Conservation (phyloP, 92 coral and sea anemone species). For the Siderastrea siderea region DNA sequence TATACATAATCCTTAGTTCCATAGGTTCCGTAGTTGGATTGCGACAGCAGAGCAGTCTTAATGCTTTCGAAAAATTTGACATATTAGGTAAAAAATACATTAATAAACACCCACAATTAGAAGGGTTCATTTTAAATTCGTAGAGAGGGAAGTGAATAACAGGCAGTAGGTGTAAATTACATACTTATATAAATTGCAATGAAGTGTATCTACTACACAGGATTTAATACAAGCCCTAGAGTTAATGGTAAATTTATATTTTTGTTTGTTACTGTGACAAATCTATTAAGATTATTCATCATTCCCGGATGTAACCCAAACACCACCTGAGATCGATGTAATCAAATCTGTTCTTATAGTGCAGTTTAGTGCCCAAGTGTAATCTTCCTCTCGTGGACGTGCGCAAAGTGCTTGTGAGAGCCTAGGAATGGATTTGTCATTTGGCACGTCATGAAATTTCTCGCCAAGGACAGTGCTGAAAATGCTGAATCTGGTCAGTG, state of each 20-base stretch:
- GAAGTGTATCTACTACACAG: slow-evolving; percentile 9
- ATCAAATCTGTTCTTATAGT: not conserved
- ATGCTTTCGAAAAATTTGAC: not conserved
- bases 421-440: too few species aligned
- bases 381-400: too few species aligned
- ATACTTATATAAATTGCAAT: slow-evolving; percentile 7
- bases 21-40: not conserved
- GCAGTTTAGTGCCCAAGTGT: too few species aligned
- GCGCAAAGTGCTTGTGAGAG: too few species aligned
- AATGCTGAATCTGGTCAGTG: too few species aligned
- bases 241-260: not conserved
- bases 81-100: not conserved
- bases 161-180: slow-evolving; percentile 5
- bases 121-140: not conserved
- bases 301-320: not conserved
- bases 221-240: not conserved
- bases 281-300: not conserved
- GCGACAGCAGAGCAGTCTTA: not conserved
- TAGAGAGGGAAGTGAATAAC: not conserved
- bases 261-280: not conserved
- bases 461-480: too few species aligned
- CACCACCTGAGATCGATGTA: not conserved
- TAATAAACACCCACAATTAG: not conserved
- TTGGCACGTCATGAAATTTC: too few species aligned
- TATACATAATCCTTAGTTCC: not conserved